Base-by-base conservation (phyloP, 2,113 vertebrate genomes). In the Echinops telfairi region DNA sequence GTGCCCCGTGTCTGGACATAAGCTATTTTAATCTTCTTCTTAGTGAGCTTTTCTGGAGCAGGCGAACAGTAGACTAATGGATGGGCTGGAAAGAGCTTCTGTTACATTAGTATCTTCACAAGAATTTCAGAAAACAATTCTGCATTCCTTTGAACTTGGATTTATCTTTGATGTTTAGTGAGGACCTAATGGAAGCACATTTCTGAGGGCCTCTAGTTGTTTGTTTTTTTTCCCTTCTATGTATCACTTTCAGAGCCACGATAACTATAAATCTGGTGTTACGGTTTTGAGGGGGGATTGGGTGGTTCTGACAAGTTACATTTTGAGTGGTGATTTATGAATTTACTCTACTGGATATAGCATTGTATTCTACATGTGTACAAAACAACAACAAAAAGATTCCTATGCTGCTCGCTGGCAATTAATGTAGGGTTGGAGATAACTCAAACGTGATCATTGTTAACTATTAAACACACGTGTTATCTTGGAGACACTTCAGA, bases 121-220 rank as follows among this genome's bases (percentile, higher is more conserved):
- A 53, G 31, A 87, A 66, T 83, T 93, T 66, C 29, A 78, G 10
- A 53, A 91, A 93, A 20, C 78, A 38, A 78, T 76, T 83, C 79
- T 92, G 33, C 25, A 86, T 86, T 88, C 25, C 86, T 89, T 89
- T 93, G 77, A 85, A 91, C 15, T 76, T 78, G 33, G 29, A 79
- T 31, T 86, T 62, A 83, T 86, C 58, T 71, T 93, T 77, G 31
- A 75, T 80, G 85, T 95, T 92, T 92, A 90, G 88, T 70, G 22
- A 84, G 84, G 92, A 82, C 84, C 25, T 36, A 82, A 79, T 66
- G 14, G 86, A 75, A 92, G 17, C 29, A 77, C 75, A 82, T 85
- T 88, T 71, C 20, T 71, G 66, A 90, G 25, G 2, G 38, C 11
- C 20, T 36, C 6, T 92, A 86, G 94, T 36, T n/a, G n/a, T n/a